Evolutionary conservation across 37 sponge, comb jelly and placozoan genomes (phyloP).

Genomic region (Diacarnus erythraeanus): DNA sequence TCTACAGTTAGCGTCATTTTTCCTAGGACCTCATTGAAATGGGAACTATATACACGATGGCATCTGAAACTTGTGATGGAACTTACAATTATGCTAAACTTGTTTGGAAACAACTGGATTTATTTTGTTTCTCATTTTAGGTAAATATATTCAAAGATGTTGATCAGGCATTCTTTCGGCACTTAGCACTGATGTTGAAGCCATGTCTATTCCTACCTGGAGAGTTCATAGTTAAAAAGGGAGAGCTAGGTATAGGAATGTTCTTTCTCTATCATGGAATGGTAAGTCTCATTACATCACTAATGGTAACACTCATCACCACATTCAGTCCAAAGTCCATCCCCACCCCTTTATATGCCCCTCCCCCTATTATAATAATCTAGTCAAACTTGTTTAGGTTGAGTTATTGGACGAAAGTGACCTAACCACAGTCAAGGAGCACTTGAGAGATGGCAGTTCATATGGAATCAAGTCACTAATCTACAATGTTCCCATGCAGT

Average conservation of each 20-base stretch:
- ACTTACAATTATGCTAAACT: background rate
- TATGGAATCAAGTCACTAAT: constrained; percentile 44
- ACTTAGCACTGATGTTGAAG: constrained; percentile 54
- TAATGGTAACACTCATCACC: too few relatives aligned
- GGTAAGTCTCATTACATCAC: constrained; percentile 29
- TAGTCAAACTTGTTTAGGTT: constrained; percentile 18
- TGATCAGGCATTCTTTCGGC: constrained; percentile 51
- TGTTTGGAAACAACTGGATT: background rate
- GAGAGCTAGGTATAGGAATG: constrained; percentile 63
- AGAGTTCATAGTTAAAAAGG: constrained; percentile 70
- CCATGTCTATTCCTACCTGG: constrained; percentile 64
- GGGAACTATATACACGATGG: too few relatives aligned
- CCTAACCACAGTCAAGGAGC: background rate
- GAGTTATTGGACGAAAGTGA: constrained; percentile 23
- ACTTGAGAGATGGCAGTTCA: constrained; percentile 33
- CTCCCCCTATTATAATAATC: background rate
- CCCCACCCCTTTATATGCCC: too few relatives aligned
- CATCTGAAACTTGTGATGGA: background rate
- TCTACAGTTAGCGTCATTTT: too few relatives aligned
- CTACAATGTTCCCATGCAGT: constrained; percentile 40
- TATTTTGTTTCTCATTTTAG: constrained; percentile 19
- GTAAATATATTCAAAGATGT: constrained; percentile 39
- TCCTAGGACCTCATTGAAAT: too few relatives aligned
- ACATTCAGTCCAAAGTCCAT: too few relatives aligned
- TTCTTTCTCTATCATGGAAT: constrained; percentile 63